Percentiles rank a stretch among this genome's conserved stretches.
Conservation (phyloP, 2,797 vertebrate species). For the Petrocephalus schoutedeni region DNA sequence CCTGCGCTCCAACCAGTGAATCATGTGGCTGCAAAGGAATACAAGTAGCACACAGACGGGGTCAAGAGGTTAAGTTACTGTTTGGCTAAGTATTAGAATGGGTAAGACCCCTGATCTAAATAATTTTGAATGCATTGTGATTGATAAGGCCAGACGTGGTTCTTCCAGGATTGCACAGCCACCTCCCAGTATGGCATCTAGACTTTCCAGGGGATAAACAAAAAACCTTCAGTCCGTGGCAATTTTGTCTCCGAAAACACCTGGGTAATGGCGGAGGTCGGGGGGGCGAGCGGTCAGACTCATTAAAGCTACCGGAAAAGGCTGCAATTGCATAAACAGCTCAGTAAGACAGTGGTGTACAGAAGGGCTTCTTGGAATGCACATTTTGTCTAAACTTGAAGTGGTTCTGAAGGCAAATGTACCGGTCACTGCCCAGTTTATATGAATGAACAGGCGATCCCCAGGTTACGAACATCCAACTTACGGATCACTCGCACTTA, state of each 20-base stretch:
- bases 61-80: neutral
- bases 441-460: neutral
- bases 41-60: neutral
- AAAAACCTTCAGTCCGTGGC: neutral
- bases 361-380: neutral
- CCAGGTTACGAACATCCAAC: neutral
- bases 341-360: neutral
- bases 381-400: neutral
- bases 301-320: neutral
- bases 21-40: neutral
- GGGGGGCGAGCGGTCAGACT: neutral
- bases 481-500: neutral
- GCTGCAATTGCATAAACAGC: neutral
- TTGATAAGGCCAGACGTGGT: neutral
- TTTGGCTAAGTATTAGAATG: neutral
- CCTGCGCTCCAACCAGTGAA: neutral
- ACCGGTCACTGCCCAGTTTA: neutral
- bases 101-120: neutral
- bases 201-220: neutral
- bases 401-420: neutral
- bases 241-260: neutral
- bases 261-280: neutral
- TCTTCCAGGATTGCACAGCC: neutral
- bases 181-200: neutral
- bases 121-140: neutral